phyloP scores from a whole-genome alignment of 1,140 invertebrate genomes.

The Halictus rubicundus region DNA sequence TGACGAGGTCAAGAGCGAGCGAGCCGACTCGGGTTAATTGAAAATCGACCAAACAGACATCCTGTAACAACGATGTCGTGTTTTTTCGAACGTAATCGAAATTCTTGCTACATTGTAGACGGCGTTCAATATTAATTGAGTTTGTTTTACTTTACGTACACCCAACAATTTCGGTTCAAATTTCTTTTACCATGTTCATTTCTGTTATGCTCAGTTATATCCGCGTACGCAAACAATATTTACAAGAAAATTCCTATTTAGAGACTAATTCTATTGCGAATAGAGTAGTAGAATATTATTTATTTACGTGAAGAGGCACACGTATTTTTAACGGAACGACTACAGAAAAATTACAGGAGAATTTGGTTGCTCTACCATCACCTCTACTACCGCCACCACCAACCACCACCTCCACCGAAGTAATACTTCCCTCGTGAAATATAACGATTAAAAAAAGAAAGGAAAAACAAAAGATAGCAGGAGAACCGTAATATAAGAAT shows the following conservation, averaged over 20 bases:
- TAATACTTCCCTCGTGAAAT: constrained; percentile 33
- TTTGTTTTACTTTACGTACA: neutral
- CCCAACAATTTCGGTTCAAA: constrained; percentile 28
- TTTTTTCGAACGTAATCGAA: constrained; percentile 39
- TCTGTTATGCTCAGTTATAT: constrained; percentile 11
- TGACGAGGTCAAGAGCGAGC: constrained; percentile 85
- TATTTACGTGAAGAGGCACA: neutral
- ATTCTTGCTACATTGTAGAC: neutral
- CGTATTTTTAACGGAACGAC: constrained; percentile 1
- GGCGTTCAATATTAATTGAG: neutral
- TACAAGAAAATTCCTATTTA: neutral
- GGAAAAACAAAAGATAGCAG: neutral
- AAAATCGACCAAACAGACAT: constrained; percentile 85
- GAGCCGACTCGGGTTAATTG: constrained; percentile 86
- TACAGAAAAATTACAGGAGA: constrained; percentile 18
- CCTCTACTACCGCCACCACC: too few species aligned
- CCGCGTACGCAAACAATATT: neutral
- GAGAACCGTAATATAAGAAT: constrained; percentile 43
- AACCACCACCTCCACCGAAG: neutral
- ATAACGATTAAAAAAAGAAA: neutral
- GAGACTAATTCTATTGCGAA: neutral
- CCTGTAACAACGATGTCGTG: constrained; percentile 74
- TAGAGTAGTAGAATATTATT: neutral
- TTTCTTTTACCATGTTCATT: constrained; percentile 29
- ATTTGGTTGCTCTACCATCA: constrained; percentile 4